Percentiles rank a stretch among this genome's conserved stretches.
phyloP scores from a whole-genome alignment of 2,113 vertebrate species.

The Panthera uncia region DNA sequence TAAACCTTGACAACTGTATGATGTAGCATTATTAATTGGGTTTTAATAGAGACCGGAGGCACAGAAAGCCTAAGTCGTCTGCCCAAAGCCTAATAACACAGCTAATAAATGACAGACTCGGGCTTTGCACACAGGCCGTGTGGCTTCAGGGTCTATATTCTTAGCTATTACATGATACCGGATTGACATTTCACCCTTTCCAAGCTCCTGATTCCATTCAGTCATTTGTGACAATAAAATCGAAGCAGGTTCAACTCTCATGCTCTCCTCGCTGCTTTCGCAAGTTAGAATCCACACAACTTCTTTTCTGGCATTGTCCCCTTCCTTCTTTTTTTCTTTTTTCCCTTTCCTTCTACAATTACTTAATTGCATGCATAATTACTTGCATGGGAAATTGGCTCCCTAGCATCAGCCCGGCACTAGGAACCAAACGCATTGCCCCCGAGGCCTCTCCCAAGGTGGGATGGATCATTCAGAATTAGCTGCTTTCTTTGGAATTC shows the following conservation, averaged over 20 bases:
- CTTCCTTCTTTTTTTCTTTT: neutral
- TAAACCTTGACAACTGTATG: neutral
- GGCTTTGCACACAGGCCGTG: neutral
- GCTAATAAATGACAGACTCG: neutral
- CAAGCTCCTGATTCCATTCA: slow-evolving; percentile 60
- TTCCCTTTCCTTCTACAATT: slow-evolving; percentile 36
- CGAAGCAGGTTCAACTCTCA: neutral
- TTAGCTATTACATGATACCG: neutral
- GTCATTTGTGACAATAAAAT: slow-evolving; percentile 57
- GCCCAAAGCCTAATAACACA: neutral
- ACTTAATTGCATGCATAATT: slow-evolving; percentile 69
- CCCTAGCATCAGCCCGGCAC: neutral
- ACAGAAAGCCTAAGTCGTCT: neutral
- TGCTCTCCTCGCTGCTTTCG: neutral
- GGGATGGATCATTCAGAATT: neutral
- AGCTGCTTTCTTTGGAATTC: slow-evolving; percentile 52
- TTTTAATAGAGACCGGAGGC: neutral
- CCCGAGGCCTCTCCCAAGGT: neutral
- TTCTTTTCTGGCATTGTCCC: neutral
- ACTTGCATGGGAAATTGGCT: slow-evolving; percentile 44
- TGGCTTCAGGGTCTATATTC: neutral
- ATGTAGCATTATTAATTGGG: neutral
- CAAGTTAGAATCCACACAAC: slow-evolving; percentile 20
- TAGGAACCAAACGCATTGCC: neutral
- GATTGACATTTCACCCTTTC: slow-evolving; percentile 60